Percentiles rank a stretch among this genome's conserved stretches.
Evolutionary conservation across 2,797 vertebrate species (phyloP).

Genomic region (Gallirallus australis): DNA sequence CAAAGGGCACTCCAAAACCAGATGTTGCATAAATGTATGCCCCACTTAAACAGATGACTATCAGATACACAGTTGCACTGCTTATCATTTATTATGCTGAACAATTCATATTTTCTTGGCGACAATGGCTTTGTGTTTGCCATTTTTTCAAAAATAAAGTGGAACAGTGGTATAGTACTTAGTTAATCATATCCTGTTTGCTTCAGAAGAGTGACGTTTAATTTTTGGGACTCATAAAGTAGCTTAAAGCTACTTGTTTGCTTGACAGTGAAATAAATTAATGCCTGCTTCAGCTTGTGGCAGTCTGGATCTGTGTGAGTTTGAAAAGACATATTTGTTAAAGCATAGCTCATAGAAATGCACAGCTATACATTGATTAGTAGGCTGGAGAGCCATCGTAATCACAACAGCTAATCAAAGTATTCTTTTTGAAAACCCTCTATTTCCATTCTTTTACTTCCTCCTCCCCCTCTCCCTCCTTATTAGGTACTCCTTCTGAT

Average conservation of each 20-base stretch:
- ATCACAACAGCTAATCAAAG: not conserved
- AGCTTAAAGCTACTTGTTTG: conserved; percentile 26
- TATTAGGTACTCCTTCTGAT: not conserved
- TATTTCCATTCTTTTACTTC: not conserved
- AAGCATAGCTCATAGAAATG: not conserved
- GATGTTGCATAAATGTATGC: not conserved
- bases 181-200: not conserved
- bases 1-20: not conserved
- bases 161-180: not conserved
- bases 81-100: not conserved
- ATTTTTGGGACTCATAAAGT: not conserved
- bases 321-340: not conserved
- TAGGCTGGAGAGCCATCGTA: not conserved
- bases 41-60: not conserved
- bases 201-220: not conserved
- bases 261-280: conserved; percentile 19
- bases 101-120: rapidly evolving
- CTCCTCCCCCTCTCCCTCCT: not conserved
- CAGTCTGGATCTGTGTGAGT: not conserved
- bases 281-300: not conserved
- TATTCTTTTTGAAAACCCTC: not conserved
- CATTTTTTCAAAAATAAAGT: not conserved
- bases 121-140: not conserved
- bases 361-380: not conserved
- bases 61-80: rapidly evolving